These are phyloP conservation scores for Drosophila ironensis DNA, from an alignment of 1,140 invertebrate species.

Conservation along the genomic window DNA sequence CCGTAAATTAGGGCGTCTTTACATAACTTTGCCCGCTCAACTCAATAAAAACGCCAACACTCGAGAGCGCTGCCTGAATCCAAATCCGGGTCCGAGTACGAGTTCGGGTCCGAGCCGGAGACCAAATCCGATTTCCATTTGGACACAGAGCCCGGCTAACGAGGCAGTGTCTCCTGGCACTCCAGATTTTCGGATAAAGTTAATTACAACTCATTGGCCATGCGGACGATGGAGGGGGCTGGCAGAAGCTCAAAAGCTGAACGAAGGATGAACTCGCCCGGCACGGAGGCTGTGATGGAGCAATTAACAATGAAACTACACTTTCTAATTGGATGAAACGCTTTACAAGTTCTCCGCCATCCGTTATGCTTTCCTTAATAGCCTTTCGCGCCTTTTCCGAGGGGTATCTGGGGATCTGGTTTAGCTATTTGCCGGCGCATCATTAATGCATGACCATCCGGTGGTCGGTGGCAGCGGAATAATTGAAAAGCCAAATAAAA, in stretches of 20 bases:
- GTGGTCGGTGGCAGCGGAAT: background rate
- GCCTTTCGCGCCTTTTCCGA: background rate
- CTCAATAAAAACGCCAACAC: constrained; percentile 72
- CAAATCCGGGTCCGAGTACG: background rate
- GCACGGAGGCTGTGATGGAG: constrained; percentile 28
- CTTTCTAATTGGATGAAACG: constrained; percentile 78
- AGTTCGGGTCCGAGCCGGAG: background rate
- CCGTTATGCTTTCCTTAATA: constrained; percentile 62
- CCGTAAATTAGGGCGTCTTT: constrained; percentile 74
- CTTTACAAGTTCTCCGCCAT: constrained; percentile 71
- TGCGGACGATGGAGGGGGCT: constrained; percentile 8
- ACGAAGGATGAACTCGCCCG: no score
- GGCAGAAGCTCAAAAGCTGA: background rate
- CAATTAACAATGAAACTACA: constrained; percentile 79
- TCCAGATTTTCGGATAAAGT: constrained; percentile 80
- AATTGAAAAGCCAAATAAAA: background rate
- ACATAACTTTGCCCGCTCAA: constrained; percentile 70
- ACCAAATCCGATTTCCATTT: background rate
- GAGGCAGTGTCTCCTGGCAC: constrained; percentile 19
- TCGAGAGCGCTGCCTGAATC: background rate
- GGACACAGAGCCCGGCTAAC: constrained; percentile 5
- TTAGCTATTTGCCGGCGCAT: background rate
- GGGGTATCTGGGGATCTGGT: background rate
- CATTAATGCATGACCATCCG: background rate
- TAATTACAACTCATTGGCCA: constrained; percentile 80